Evolutionary conservation across 2,888 invertebrate genomes (phyloP).

Genomic region (Ypsolopha sequella): DNA sequence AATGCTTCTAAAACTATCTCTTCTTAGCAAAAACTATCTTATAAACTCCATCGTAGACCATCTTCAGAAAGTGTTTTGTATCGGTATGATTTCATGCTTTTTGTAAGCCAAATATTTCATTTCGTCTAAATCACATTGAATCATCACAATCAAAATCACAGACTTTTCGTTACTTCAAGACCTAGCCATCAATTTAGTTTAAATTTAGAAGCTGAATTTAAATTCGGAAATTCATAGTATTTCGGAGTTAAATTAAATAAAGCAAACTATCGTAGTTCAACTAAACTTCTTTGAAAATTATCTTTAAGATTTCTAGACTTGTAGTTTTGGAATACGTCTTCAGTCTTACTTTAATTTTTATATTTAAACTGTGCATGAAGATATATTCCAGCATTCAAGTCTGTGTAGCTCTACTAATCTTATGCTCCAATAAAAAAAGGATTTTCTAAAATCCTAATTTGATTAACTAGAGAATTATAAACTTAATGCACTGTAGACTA

Average conservation of each 20-base stretch:
- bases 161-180: not conserved
- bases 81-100: no score
- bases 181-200: no score
- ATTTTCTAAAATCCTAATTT: slow-evolving; percentile 45
- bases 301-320: slow-evolving; percentile 50
- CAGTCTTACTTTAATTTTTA: slow-evolving; percentile 8
- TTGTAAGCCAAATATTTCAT: no score
- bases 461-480: slow-evolving; percentile 49
- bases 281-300: slow-evolving; percentile 62
- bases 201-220: slow-evolving; percentile 25
- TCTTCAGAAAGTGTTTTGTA: not conserved
- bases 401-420: slow-evolving; percentile 51
- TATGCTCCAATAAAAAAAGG: slow-evolving; percentile 50
- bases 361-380: slow-evolving; percentile 10
- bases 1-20: slow-evolving; percentile 35
- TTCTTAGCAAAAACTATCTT: slow-evolving; percentile 1
- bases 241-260: slow-evolving; percentile 38
- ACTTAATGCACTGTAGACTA: slow-evolving; percentile 67
- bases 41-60: not conserved
- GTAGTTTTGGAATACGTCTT: slow-evolving; percentile 16
- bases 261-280: slow-evolving; percentile 49
- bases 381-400: slow-evolving; percentile 23
- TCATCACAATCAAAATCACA: no score
- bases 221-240: slow-evolving; percentile 37
- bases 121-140: not conserved